Evolutionary conservation across 2,888 invertebrate genomes (phyloP).

Genomic region (Epistrophe eligans): DNA sequence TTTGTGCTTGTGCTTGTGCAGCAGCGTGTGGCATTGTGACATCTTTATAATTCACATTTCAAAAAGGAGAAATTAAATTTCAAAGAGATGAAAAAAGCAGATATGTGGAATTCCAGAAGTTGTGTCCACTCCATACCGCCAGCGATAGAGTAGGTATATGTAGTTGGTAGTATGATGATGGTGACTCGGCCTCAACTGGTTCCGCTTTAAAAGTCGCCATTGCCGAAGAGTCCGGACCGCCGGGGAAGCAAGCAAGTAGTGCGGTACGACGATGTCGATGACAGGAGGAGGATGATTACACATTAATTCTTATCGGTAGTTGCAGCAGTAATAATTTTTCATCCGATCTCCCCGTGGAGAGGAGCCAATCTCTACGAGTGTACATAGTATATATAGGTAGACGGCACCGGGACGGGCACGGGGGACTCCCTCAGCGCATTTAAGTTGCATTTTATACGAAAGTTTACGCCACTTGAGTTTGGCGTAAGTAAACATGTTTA

Average conservation of each 20-base stretch:
- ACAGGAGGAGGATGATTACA: constrained; percentile 75
- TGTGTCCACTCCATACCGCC: constrained; percentile 52
- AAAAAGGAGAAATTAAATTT: constrained; percentile 45
- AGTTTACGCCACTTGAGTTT: constrained; percentile 74
- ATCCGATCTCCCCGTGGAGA: constrained; percentile 68
- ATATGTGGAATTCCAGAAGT: constrained; percentile 73
- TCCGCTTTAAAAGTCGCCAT: constrained; percentile 40
- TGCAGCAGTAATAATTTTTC: constrained; percentile 74
- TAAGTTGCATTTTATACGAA: constrained; percentile 53
- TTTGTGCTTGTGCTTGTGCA: constrained; percentile 25
- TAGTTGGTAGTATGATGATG: neutral
- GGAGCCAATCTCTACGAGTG: neutral
- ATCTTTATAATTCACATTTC: constrained; percentile 72
- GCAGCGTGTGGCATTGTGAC: constrained; percentile 62
- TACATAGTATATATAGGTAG: neutral
- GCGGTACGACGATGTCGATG: constrained; percentile 63
- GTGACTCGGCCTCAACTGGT: constrained; percentile 44
- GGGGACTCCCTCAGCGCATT: neutral
- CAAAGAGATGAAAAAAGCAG: constrained; percentile 47
- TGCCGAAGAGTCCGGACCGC: constrained; percentile 10
- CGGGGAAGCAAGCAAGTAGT: constrained; percentile 4
- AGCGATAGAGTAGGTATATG: neutral
- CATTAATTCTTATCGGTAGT: constrained; percentile 75
- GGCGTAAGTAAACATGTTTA: constrained; percentile 75
- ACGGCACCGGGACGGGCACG: neutral